A percentile compares a stretch with the other conserved stretches of the same genome.
These are phyloP conservation scores for Eubucco bourcierii DNA, from an alignment of 2,113 vertebrate genomes.

Conservation along the genomic window DNA sequence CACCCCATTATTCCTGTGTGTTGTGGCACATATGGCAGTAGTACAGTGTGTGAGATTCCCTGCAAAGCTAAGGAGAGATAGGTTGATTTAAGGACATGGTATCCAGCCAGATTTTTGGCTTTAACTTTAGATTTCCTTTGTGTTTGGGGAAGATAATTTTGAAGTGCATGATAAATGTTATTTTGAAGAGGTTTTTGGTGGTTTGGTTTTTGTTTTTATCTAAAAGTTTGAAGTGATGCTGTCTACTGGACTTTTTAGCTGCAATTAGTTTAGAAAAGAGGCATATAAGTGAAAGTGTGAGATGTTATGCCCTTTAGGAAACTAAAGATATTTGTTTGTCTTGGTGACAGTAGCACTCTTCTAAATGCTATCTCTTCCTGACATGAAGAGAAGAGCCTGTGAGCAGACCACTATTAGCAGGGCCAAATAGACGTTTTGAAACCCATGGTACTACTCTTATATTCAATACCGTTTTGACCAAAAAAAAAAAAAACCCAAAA, in stretches of 20 bases:
- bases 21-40: conserved; percentile 72
- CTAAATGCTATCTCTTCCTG: not conserved
- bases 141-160: conserved; percentile 23
- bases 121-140: conserved; percentile 55
- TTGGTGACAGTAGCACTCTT: not conserved
- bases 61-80: conserved; percentile 70
- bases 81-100: conserved; percentile 71
- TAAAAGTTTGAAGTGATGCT: not conserved
- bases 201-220: not conserved
- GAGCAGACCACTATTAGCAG: not conserved
- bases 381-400: not conserved
- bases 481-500: not conserved
- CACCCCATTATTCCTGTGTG: conserved; percentile 70
- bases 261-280: conserved; percentile 17
- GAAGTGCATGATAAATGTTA: not conserved
- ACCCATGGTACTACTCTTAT: not conserved
- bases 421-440: not conserved
- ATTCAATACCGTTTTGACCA: not conserved
- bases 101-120: conserved; percentile 62
- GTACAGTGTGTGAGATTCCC: conserved; percentile 70
- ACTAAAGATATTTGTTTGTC: conserved; percentile 14
- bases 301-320: not conserved
- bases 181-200: not conserved
- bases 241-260: not conserved
- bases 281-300: not conserved